Conservation (phyloP, 2,797 vertebrate genomes). For the Argentina silus region DNA sequence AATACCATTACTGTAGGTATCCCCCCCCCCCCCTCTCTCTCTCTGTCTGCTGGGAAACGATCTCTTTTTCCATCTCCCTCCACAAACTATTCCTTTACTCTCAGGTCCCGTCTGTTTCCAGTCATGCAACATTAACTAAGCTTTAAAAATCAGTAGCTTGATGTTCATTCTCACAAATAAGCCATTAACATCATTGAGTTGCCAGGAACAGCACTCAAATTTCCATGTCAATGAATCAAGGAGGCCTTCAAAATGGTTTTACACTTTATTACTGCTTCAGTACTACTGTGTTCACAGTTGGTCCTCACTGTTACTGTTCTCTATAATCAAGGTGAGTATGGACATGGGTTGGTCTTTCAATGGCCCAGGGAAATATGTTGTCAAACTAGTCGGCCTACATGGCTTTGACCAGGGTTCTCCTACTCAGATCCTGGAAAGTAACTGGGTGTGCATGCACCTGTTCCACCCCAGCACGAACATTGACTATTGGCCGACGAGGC, state of each 20-base stretch:
- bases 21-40: neutral
- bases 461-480: too few species aligned
- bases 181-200: conserved; percentile 69
- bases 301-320: neutral
- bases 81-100: conserved; percentile 74
- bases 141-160: conserved; percentile 78
- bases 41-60: conserved; percentile 63
- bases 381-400: too few species aligned
- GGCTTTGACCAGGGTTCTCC: too few species aligned
- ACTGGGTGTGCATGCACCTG: too few species aligned
- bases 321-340: neutral
- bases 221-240: conserved; percentile 69
- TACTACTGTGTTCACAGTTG: conserved; percentile 20
- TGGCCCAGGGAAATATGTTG: neutral
- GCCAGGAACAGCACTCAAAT: conserved; percentile 67
- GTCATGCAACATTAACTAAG: conserved; percentile 78
- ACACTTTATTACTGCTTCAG: conserved; percentile 50
- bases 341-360: neutral
- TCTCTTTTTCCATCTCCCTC: conserved; percentile 74
- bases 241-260: conserved; percentile 54
- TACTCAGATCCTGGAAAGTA: too few species aligned
- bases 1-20: neutral
- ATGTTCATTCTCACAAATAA: conserved; percentile 77
- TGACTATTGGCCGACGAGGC: too few species aligned
- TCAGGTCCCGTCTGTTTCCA: conserved; percentile 75